These are phyloP conservation scores for Rhodeus uyekii DNA, from an alignment of 2,797 vertebrate genomes.

Conservation along the genomic window DNA sequence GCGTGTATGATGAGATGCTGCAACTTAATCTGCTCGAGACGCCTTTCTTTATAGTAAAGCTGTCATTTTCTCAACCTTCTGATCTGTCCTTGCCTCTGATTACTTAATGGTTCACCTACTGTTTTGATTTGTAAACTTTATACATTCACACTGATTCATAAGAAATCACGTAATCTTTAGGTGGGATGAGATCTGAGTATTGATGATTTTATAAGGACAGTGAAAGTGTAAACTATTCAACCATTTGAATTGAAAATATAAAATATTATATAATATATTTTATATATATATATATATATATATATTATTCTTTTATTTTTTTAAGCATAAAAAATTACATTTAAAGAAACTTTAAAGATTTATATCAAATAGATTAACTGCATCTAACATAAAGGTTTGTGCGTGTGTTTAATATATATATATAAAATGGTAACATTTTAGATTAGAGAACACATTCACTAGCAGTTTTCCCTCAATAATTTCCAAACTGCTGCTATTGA, in stretches of 20 bases:
- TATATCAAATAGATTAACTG: too few relatives aligned
- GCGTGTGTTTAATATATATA: too few relatives aligned
- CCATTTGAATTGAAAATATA: neutral
- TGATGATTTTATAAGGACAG: too few relatives aligned
- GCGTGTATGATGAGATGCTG: slow-evolving; percentile 80
- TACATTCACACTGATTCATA: neutral
- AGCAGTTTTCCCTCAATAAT: too few relatives aligned
- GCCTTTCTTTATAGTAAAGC: slow-evolving; percentile 83
- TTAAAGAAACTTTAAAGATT: neutral
- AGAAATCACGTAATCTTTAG: neutral
- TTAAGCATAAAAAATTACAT: too few relatives aligned
- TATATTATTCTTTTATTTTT: too few relatives aligned
- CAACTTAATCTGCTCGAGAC: slow-evolving; percentile 77
- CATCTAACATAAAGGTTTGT: too few relatives aligned
- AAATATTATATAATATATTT: too few relatives aligned
- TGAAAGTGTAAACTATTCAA: neutral
- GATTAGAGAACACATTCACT: too few relatives aligned
- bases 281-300: too few relatives aligned
- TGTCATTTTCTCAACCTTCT: slow-evolving; percentile 77
- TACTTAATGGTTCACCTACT: neutral
- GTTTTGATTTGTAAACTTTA: neutral
- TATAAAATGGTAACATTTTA: too few relatives aligned
- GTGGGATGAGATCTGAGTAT: neutral
- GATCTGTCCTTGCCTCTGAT: slow-evolving; percentile 45
- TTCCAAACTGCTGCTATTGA: too few relatives aligned